Conservation (phyloP, 2,797 vertebrate species). For the Lycodopsis pacificus region DNA sequence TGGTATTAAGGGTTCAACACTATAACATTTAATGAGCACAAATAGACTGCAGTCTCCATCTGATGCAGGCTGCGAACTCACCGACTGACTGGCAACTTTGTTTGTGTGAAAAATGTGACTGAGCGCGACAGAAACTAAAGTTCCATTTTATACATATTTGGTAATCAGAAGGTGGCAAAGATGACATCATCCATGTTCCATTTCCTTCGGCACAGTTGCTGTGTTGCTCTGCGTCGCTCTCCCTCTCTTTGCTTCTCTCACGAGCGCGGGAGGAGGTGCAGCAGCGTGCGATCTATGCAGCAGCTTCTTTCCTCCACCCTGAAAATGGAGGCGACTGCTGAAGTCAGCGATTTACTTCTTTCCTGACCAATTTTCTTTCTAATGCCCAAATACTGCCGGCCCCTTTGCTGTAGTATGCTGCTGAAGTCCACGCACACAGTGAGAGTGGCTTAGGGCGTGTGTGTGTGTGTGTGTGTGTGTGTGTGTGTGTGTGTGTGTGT, state of each 20-base stretch:
- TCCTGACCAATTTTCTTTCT: slow-evolving; percentile 49
- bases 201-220: background rate
- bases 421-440: slow-evolving; percentile 15
- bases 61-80: background rate
- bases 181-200: slow-evolving; percentile 22
- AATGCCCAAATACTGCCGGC: slow-evolving; percentile 35
- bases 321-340: slow-evolving; percentile 68
- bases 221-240: background rate
- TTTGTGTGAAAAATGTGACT: background rate
- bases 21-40: background rate
- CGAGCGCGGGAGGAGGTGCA: slow-evolving; percentile 26
- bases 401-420: slow-evolving; percentile 26
- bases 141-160: background rate
- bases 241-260: background rate
- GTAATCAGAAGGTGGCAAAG: slow-evolving; percentile 5
- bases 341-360: slow-evolving; percentile 70
- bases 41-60: background rate
- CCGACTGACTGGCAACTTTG: background rate
- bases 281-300: slow-evolving; percentile 45
- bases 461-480: background rate
- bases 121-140: background rate
- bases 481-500: slow-evolving; percentile 13
- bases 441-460: background rate
- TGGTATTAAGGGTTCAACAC: background rate
- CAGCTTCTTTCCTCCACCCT: slow-evolving; percentile 38